phyloP scores from a whole-genome alignment of 2,888 invertebrate genomes.

The Pegoplata infirma region DNA sequence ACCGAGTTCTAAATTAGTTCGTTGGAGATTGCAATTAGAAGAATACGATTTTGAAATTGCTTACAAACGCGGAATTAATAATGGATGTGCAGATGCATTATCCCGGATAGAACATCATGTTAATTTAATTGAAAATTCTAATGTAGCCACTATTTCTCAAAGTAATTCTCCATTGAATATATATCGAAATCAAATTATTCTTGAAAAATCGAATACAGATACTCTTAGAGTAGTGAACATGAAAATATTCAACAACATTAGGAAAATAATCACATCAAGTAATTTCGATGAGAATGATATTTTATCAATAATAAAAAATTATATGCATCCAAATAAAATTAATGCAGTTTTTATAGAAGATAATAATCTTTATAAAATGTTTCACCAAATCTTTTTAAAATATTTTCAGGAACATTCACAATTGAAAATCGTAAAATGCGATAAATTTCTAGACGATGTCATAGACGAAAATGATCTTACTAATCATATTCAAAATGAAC shows the following conservation, averaged over 20 bases:
- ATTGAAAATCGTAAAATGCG: neutral
- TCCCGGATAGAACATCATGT: slow-evolving; percentile 35
- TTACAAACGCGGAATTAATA: neutral
- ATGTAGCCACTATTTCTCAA: neutral
- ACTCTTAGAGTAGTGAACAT: neutral
- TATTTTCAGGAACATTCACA: neutral
- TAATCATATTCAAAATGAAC: neutral
- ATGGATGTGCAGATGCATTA: slow-evolving; percentile 43
- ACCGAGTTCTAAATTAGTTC: slow-evolving; percentile 13
- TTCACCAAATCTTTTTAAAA: neutral
- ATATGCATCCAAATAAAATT: neutral
- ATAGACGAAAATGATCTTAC: neutral
- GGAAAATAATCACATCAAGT: neutral
- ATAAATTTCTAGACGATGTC: neutral
- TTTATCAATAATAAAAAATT: neutral
- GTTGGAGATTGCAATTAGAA: neutral
- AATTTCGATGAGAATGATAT: neutral
- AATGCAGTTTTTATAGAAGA: neutral
- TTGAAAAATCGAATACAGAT: neutral
- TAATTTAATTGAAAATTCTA: neutral
- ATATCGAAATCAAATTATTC: neutral
- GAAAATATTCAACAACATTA: neutral
- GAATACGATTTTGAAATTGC: slow-evolving; percentile 37
- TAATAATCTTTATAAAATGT: neutral
- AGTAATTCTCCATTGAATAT: neutral